Evolutionary conservation across 2,888 invertebrate species (phyloP).

Genomic region (Agrypnus murinus): DNA sequence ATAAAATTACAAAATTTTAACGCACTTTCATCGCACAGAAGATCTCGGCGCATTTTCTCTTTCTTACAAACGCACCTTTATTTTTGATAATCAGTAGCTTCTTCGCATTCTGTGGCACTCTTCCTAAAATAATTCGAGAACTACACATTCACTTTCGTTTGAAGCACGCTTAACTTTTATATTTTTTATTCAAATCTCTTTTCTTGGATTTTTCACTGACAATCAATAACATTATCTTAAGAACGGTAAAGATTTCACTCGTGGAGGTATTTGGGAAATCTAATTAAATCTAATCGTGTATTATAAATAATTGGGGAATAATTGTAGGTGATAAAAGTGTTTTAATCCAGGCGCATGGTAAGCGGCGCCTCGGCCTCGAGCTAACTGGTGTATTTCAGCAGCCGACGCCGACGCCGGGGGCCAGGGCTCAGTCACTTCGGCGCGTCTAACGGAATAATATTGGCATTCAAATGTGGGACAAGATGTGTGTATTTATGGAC

Average conservation of each 20-base stretch:
- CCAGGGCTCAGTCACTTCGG: slow-evolving; percentile 54
- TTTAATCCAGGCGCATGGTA: slow-evolving; percentile 1
- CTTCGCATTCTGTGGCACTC: slow-evolving; percentile 34
- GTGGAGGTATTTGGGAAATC: background rate
- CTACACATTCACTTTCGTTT: slow-evolving; percentile 35
- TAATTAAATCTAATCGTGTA: background rate
- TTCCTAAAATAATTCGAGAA: slow-evolving; percentile 27
- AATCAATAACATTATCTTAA: slow-evolving; percentile 18
- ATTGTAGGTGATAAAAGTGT: background rate
- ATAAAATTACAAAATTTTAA: slow-evolving; percentile 6
- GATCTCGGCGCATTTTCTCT: no score
- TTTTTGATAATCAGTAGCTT: slow-evolving; percentile 33
- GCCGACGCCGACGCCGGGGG: slow-evolving; percentile 54
- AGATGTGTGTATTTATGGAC: slow-evolving; percentile 61
- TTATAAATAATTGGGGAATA: slow-evolving; percentile 10
- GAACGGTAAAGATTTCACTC: no score
- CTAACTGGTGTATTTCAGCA: slow-evolving; percentile 42
- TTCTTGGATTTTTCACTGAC: no score
- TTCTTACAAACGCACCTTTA: slow-evolving; percentile 28
- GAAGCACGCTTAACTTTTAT: slow-evolving; percentile 18
- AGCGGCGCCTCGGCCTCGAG: slow-evolving; percentile 21
- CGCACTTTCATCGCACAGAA: background rate
- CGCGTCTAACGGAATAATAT: slow-evolving; percentile 52
- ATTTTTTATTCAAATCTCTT: no score
- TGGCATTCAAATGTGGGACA: slow-evolving; percentile 61